phyloP scores from a whole-genome alignment of 2,888 invertebrate genomes.

The Drosophila limbata region DNA sequence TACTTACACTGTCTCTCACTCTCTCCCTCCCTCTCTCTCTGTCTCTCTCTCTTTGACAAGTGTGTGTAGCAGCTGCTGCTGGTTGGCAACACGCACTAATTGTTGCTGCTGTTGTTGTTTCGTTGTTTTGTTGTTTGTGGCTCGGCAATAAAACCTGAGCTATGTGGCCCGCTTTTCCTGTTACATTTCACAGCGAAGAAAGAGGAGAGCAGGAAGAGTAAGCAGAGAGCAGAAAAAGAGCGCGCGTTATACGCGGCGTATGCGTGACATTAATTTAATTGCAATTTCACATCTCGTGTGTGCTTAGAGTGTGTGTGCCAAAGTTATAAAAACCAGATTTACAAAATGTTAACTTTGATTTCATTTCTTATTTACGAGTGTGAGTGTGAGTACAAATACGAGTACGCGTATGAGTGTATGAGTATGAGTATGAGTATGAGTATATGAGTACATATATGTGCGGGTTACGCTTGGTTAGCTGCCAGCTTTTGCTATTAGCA shows the following conservation, averaged over 20 bases:
- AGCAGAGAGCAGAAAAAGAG: neutral
- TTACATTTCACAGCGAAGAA: slow-evolving; percentile 36
- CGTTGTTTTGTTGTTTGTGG: slow-evolving; percentile 61
- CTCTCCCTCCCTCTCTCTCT: neutral
- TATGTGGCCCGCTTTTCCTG: slow-evolving; percentile 67
- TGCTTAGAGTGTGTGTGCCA: slow-evolving; percentile 23
- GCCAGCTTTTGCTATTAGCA: slow-evolving; percentile 46
- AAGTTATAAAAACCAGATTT: slow-evolving; percentile 81
- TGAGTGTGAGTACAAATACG: slow-evolving; percentile 45
- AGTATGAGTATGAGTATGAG: slow-evolving; percentile 9
- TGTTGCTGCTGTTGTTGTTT: slow-evolving; percentile 62
- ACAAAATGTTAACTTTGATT: slow-evolving; percentile 81
- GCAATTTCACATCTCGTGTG: slow-evolving; percentile 71
- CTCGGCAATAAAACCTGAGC: slow-evolving; percentile 74
- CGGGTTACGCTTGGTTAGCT: slow-evolving; percentile 54
- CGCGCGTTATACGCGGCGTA: slow-evolving; percentile 70
- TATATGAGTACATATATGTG: slow-evolving; percentile 28
- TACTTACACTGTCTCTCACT: neutral
- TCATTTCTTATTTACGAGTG: slow-evolving; percentile 80
- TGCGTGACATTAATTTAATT: slow-evolving; percentile 81
- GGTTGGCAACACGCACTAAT: slow-evolving; percentile 79
- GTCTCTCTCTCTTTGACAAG: slow-evolving; percentile 37
- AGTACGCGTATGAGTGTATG: neutral
- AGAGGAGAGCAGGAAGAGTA: neutral
- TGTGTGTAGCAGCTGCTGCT: slow-evolving; percentile 64